Percentiles rank a stretch among this genome's conserved stretches.
phyloP scores from a whole-genome alignment of 1,140 invertebrate species.

The Drosophila murphyi region DNA sequence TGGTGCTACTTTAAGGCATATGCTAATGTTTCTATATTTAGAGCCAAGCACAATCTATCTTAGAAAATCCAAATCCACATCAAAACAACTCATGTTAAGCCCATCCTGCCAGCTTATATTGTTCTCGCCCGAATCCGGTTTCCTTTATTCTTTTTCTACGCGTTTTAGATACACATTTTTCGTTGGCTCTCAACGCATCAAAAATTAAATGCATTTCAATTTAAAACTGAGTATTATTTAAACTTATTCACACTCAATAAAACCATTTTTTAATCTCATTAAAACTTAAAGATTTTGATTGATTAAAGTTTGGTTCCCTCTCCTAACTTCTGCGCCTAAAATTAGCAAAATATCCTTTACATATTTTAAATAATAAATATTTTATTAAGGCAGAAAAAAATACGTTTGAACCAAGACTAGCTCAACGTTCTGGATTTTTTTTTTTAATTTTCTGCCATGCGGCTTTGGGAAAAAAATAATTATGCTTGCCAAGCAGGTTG shows the following conservation, averaged over 20 bases:
- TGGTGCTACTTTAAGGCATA: conserved; percentile 5
- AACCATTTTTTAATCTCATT: no score
- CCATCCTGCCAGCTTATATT: conserved; percentile 15
- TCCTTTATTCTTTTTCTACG: not conserved
- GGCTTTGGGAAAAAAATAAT: conserved; percentile 8
- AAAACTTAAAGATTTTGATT: no score
- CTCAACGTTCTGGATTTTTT: conserved; percentile 41
- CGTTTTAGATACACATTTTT: conserved; percentile 17
- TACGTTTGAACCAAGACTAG: conserved; percentile 32
- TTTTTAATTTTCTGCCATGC: conserved; percentile 21
- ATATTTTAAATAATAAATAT: conserved; percentile 1
- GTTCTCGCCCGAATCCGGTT: not conserved
- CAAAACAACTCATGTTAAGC: conserved; percentile 19
- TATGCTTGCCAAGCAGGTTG: conserved; percentile 22
- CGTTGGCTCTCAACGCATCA: not conserved
- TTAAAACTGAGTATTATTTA: conserved; percentile 21
- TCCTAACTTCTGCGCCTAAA: no score
- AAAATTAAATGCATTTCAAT: conserved; percentile 9
- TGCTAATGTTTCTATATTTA: conserved; percentile 16
- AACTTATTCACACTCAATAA: not conserved
- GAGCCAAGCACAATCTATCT: conserved; percentile 4
- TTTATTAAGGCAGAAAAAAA: conserved; percentile 36
- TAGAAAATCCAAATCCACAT: not conserved
- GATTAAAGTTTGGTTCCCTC: no score
- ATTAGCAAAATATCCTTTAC: not conserved